Conservation (phyloP, 2,888 invertebrate genomes). For the Acanthopleura granulata region DNA sequence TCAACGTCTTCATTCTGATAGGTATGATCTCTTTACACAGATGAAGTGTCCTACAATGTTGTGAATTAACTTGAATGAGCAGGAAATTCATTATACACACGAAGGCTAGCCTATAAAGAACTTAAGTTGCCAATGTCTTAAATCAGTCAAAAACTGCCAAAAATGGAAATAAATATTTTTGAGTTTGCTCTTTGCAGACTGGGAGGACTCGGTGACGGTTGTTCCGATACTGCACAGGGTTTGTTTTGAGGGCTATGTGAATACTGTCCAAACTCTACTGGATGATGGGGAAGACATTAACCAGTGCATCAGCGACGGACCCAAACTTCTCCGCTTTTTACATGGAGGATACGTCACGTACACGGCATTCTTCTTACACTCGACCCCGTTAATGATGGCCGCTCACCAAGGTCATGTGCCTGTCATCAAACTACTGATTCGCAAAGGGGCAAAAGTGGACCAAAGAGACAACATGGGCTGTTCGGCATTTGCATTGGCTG, state of each 20-base stretch:
- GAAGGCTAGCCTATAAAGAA: not conserved
- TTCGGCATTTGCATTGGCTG: constrained; percentile 24
- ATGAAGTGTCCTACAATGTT: not conserved
- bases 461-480: constrained; percentile 25
- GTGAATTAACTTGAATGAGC: not conserved
- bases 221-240: constrained; percentile 32
- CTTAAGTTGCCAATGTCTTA: too few relatives aligned
- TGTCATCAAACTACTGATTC: constrained; percentile 22
- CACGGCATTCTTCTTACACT: constrained; percentile 23
- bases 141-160: too few relatives aligned
- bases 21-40: too few relatives aligned
- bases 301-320: constrained; percentile 19
- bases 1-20: too few relatives aligned
- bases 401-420: constrained; percentile 21
- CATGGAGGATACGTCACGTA: constrained; percentile 5
- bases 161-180: too few relatives aligned
- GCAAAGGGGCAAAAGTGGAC: constrained; percentile 23
- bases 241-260: constrained; percentile 30
- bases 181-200: not conserved
- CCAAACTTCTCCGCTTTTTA: constrained; percentile 21
- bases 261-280: constrained; percentile 25
- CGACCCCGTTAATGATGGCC: constrained; percentile 30
- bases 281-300: constrained; percentile 25
- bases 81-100: not conserved
- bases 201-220: not conserved